Evolutionary conservation across 2,113 vertebrate species (phyloP).

Genomic region (Oreochromis tanganicae): DNA sequence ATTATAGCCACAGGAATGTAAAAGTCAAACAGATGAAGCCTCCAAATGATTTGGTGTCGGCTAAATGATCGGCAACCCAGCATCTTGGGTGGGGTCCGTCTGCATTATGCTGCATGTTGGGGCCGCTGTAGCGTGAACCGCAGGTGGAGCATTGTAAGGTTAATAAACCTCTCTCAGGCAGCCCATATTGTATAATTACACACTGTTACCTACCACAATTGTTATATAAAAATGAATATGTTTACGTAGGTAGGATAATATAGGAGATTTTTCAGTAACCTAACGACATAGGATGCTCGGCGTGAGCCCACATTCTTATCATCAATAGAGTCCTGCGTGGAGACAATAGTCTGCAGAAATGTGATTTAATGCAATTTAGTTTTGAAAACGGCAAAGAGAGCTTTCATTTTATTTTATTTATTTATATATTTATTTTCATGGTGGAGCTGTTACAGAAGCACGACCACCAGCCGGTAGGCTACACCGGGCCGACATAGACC

Average conservation of each 20-base stretch:
- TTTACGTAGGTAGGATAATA: neutral
- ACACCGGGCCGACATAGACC: constrained; percentile 1
- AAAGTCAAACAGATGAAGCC: neutral
- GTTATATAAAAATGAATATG: neutral
- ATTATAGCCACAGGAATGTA: neutral
- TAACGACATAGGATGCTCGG: neutral
- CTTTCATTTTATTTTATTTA: neutral
- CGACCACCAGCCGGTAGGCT: neutral
- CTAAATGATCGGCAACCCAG: constrained; percentile 49
- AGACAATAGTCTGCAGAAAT: neutral
- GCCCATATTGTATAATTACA: neutral
- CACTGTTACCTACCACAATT: neutral
- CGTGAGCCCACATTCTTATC: neutral
- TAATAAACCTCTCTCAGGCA: constrained; percentile 6
- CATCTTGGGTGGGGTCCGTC: constrained; percentile 80
- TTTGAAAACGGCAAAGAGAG: neutral
- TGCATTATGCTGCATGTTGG: constrained; percentile 76
- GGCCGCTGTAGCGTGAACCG: constrained; percentile 40
- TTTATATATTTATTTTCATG: neutral
- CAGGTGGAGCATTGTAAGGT: constrained; percentile 51
- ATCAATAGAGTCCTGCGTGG: neutral
- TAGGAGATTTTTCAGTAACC: neutral
- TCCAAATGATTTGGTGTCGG: neutral
- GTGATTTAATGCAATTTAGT: neutral
- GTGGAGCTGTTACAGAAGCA: neutral